Percentiles rank a stretch among this genome's conserved stretches.
phyloP scores from a whole-genome alignment of 92 coral and sea anemone species.

The Palythoa grandis region DNA sequence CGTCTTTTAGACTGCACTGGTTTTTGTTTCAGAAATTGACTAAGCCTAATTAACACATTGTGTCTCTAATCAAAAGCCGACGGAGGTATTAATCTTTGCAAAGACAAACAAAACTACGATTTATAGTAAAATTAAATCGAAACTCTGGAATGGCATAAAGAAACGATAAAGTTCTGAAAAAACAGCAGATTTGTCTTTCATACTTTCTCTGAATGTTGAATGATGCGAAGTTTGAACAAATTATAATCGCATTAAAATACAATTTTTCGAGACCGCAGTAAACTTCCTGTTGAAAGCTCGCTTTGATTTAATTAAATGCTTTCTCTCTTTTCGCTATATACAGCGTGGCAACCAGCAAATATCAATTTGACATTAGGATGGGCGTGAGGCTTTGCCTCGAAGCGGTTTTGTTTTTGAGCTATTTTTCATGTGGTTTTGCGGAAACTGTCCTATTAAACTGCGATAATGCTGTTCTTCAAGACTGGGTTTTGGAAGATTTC shows the following conservation, averaged over 20 bases:
- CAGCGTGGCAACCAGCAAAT: background rate
- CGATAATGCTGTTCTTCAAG: too few species aligned
- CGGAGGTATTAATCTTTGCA: constrained; percentile 26
- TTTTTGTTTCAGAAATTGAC: background rate
- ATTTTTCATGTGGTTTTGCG: too few species aligned
- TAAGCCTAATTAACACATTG: constrained; percentile 38
- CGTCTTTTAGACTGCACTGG: background rate
- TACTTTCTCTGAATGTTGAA: background rate
- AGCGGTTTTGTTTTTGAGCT: background rate
- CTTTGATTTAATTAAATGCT: constrained; percentile 11
- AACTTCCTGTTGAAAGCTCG: constrained; percentile 29
- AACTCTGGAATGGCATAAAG: background rate
- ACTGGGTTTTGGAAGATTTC: too few species aligned
- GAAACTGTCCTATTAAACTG: too few species aligned
- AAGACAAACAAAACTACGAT: constrained; percentile 24
- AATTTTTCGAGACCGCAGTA: constrained; percentile 19
- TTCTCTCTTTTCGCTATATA: background rate
- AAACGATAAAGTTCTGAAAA: background rate
- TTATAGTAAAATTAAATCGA: background rate
- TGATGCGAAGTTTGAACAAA: background rate
- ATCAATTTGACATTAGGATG: too few species aligned
- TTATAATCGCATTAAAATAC: constrained; percentile 33
- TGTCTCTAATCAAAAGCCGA: constrained; percentile 22
- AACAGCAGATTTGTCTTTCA: background rate
- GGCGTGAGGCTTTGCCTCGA: background rate